Evolutionary conservation across 2,888 invertebrate species (phyloP).

Genomic region (Drosophila hamatofila): DNA sequence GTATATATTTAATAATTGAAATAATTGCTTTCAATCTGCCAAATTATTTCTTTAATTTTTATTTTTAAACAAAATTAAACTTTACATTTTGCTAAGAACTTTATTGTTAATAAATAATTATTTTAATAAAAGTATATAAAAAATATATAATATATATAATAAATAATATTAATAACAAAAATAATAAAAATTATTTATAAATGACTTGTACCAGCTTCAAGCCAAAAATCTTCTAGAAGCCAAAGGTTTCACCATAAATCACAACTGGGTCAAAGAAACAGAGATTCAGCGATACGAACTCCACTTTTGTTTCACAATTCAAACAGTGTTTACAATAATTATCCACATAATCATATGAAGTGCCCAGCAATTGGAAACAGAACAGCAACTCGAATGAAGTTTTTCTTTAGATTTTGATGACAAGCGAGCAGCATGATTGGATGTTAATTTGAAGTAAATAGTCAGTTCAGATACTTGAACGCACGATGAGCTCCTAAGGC

Average conservation of each 20-base stretch:
- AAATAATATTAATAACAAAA: neutral
- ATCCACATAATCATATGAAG: conserved; percentile 3
- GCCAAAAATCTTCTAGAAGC: neutral
- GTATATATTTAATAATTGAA: too few species aligned
- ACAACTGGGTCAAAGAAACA: conserved; percentile 15
- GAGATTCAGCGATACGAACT: conserved; percentile 6
- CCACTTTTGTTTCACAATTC: conserved; percentile 14
- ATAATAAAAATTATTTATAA: neutral
- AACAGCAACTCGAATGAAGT: neutral
- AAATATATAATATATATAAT: too few species aligned
- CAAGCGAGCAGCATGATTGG: conserved; percentile 53
- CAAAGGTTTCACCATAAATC: conserved; percentile 2
- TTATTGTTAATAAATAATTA: too few species aligned
- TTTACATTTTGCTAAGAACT: too few species aligned
- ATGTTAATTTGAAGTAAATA: conserved; percentile 23
- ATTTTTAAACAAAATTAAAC: too few species aligned
- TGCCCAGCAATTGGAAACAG: neutral
- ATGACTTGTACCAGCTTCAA: conserved; percentile 3
- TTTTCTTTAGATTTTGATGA: conserved; percentile 28
- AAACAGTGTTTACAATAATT: conserved; percentile 23
- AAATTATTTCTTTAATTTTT: too few species aligned
- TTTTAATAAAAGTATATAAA: too few species aligned
- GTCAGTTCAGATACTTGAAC: conserved; percentile 18
- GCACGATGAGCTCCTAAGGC: conserved; percentile 29
- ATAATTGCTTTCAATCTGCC: too few species aligned